Conservation (phyloP, 2,888 invertebrate genomes). For the Caenorhabditis zanzibari region DNA sequence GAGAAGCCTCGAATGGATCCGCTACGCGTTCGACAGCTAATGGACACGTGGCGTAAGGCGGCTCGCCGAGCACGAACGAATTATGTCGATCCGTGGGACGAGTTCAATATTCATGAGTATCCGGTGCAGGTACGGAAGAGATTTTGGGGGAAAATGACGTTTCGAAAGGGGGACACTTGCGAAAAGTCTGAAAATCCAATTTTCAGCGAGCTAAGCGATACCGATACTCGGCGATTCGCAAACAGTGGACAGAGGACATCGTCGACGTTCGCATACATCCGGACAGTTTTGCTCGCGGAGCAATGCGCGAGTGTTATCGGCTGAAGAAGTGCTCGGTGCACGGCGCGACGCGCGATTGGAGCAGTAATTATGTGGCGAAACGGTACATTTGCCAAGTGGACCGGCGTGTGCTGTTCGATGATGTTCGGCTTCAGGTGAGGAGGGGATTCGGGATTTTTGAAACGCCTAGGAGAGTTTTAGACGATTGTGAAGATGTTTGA, state of each 20-base stretch:
- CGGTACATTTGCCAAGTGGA: conserved; percentile 85
- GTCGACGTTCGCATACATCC: conserved; percentile 84
- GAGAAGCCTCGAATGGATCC: conserved; percentile 53
- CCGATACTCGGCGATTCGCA: conserved; percentile 85
- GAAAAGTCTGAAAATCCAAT: no score
- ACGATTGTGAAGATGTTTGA: no score
- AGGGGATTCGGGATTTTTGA: background rate
- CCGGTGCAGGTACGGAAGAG: conserved; percentile 83
- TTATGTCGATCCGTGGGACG: conserved; percentile 85
- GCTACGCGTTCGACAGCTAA: conserved; percentile 63
- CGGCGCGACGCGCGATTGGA: conserved; percentile 85
- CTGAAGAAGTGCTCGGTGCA: conserved; percentile 84
- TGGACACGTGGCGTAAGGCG: conserved; percentile 73
- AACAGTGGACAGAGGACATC: conserved; percentile 85
- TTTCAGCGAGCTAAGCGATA: conserved; percentile 84
- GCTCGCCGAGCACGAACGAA: conserved; percentile 72
- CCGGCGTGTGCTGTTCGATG: conserved; percentile 86
- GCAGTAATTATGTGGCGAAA: conserved; percentile 86
- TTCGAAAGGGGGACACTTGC: no score
- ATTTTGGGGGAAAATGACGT: no score
- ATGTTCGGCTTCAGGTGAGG: conserved; percentile 85
- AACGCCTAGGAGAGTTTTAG: no score
- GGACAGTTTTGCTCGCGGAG: conserved; percentile 86
- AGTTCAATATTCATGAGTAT: conserved; percentile 85
- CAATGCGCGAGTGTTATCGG: conserved; percentile 86